Percentiles rank a stretch among this genome's conserved stretches.
These are phyloP conservation scores for Spea hammondii DNA, from an alignment of 2,797 vertebrate genomes.

Conservation along the genomic window DNA sequence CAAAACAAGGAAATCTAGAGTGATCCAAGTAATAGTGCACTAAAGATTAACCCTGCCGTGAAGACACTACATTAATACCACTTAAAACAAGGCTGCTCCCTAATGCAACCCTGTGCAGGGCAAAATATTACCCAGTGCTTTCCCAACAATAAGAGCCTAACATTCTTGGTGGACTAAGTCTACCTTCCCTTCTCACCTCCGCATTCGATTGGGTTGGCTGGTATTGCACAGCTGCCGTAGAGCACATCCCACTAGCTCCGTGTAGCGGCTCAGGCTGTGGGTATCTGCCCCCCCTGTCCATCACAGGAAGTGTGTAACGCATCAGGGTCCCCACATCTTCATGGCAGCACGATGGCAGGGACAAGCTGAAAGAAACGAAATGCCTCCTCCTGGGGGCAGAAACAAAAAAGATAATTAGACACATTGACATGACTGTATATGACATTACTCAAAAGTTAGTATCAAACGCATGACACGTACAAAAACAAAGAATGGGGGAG, in stretches of 20 bases:
- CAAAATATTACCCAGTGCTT: too few relatives aligned
- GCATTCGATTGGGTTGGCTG: constrained; percentile 51
- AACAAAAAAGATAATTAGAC: background rate
- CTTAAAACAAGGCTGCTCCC: too few relatives aligned
- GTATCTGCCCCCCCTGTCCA: constrained; percentile 83
- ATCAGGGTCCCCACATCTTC: constrained; percentile 66
- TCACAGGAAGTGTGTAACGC: constrained; percentile 79
- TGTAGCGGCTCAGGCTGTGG: constrained; percentile 64
- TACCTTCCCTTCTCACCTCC: constrained; percentile 60
- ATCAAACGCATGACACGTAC: too few relatives aligned
- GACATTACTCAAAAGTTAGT: too few relatives aligned
- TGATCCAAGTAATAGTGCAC: too few relatives aligned
- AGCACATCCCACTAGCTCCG: constrained; percentile 54
- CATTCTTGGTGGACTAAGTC: too few relatives aligned
- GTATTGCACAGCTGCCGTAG: constrained; percentile 55
- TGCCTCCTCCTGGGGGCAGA: background rate
- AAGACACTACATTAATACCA: too few relatives aligned
- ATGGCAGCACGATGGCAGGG: constrained; percentile 49
- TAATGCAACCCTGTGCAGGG: too few relatives aligned
- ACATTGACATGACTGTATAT: background rate
- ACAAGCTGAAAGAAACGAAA: background rate
- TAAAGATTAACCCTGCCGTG: too few relatives aligned
- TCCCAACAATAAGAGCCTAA: too few relatives aligned
- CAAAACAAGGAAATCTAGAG: too few relatives aligned
- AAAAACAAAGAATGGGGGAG: too few relatives aligned